Evolutionary conservation across 2,888 invertebrate genomes (phyloP).

Genomic region (Hyposoter didymator): DNA sequence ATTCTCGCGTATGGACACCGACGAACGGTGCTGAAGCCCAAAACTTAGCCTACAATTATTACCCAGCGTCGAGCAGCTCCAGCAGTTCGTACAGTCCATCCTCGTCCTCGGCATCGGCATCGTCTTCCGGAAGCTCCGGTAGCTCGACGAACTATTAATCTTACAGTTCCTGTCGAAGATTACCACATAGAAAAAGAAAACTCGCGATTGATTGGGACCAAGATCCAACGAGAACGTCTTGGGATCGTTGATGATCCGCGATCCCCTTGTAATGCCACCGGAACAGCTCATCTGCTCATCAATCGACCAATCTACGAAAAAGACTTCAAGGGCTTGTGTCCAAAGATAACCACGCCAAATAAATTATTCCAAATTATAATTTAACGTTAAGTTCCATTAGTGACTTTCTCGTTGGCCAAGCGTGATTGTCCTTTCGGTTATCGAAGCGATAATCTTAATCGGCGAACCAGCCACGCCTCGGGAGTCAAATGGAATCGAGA

Average conservation of each 20-base stretch:
- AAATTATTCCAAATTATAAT: constrained; percentile 45
- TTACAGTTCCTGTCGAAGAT: constrained; percentile 61
- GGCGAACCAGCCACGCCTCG: constrained; percentile 9
- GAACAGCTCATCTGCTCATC: constrained; percentile 35
- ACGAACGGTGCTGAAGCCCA: constrained; percentile 81
- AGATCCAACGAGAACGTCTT: constrained; percentile 31
- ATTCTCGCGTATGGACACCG: constrained; percentile 91
- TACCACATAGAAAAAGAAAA: constrained; percentile 35
- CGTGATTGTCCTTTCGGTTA: constrained; percentile 19
- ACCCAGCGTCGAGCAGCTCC: constrained; percentile 87
- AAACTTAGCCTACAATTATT: constrained; percentile 84
- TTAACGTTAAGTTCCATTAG: constrained; percentile 29
- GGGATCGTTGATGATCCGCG: neutral
- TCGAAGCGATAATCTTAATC: constrained; percentile 41
- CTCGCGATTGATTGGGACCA: constrained; percentile 32
- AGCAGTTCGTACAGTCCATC: constrained; percentile 90
- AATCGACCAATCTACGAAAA: constrained; percentile 53
- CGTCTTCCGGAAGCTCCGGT: constrained; percentile 83
- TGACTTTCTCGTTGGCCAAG: constrained; percentile 24
- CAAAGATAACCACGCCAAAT: constrained; percentile 64
- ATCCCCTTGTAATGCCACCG: constrained; percentile 22
- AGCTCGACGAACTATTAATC: constrained; percentile 78
- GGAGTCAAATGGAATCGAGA: constrained; percentile 32
- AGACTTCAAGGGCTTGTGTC: constrained; percentile 45
- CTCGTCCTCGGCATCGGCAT: constrained; percentile 86